phyloP scores from a whole-genome alignment of 2,113 vertebrate species.

The Theristicus caerulescens region DNA sequence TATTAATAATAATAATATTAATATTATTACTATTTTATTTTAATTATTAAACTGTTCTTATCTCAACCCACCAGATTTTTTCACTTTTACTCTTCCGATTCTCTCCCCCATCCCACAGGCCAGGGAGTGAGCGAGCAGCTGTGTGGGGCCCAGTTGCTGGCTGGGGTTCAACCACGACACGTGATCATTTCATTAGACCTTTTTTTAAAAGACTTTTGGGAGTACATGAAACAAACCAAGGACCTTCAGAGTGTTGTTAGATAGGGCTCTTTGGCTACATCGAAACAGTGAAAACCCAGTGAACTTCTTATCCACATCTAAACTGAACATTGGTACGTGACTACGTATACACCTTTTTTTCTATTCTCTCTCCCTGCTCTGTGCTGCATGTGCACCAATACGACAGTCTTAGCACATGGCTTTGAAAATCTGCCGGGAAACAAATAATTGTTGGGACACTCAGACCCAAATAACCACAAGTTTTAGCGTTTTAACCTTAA shows the following conservation, averaged over 20 bases:
- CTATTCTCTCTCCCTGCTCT: background rate
- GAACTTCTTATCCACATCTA: background rate
- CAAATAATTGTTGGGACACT: background rate
- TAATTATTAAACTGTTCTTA: too few species aligned
- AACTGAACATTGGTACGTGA: accelerated
- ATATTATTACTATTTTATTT: too few species aligned
- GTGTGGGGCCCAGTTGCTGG: too few species aligned
- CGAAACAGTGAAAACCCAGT: background rate
- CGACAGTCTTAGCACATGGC: background rate
- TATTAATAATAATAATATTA: too few species aligned
- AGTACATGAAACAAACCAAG: background rate
- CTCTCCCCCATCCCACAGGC: too few species aligned
- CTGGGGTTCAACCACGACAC: too few species aligned
- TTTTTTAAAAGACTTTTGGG: background rate
- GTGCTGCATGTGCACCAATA: background rate
- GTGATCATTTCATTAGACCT: background rate
- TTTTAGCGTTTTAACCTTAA: background rate
- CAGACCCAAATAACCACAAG: background rate
- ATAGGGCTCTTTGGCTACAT: background rate
- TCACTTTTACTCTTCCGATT: too few species aligned
- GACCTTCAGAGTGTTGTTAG: background rate
- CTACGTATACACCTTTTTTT: background rate
- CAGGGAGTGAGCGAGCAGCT: too few species aligned
- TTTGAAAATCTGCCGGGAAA: background rate
- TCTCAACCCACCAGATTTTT: too few species aligned